Evolutionary conservation across 2,888 invertebrate species (phyloP).

Genomic region (Calameuta pallipes): DNA sequence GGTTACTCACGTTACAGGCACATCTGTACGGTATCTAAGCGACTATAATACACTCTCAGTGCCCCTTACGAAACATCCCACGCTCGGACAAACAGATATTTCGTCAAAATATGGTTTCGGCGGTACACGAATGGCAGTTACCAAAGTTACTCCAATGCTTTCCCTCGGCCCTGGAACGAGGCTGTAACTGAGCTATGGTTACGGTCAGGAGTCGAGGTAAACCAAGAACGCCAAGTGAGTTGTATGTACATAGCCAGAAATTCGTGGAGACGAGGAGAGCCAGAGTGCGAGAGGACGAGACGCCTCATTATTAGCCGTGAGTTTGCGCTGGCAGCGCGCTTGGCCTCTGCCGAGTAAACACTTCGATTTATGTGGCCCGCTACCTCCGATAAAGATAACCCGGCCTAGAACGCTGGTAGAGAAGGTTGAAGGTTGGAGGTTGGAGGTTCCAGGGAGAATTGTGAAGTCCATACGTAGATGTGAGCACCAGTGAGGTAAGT

Average conservation of each 20-base stretch:
- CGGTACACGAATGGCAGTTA: background rate
- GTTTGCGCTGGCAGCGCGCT: slow-evolving; percentile 36
- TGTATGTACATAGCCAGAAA: background rate
- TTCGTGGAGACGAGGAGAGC: background rate
- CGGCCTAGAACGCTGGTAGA: slow-evolving; percentile 28
- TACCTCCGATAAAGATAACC: slow-evolving; percentile 57
- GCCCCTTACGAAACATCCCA: background rate
- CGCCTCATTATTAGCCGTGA: slow-evolving; percentile 54
- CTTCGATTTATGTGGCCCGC: slow-evolving; percentile 59
- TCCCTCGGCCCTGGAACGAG: background rate
- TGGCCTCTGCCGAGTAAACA: slow-evolving; percentile 50
- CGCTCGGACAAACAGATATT: background rate
- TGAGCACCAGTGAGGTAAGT: background rate
- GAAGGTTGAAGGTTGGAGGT: slow-evolving; percentile 8
- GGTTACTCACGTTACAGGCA: too few relatives aligned
- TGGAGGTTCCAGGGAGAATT: slow-evolving; percentile 12
- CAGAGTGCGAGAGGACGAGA: background rate
- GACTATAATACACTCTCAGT: background rate
- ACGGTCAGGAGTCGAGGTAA: background rate
- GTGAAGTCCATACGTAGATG: background rate
- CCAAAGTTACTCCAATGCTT: background rate
- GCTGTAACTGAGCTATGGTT: background rate
- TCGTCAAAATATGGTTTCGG: background rate
- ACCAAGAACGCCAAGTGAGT: background rate
- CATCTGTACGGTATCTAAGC: background rate